Base-by-base conservation (phyloP, 2,888 invertebrate species). In the Lasioglossum oenotherae region DNA sequence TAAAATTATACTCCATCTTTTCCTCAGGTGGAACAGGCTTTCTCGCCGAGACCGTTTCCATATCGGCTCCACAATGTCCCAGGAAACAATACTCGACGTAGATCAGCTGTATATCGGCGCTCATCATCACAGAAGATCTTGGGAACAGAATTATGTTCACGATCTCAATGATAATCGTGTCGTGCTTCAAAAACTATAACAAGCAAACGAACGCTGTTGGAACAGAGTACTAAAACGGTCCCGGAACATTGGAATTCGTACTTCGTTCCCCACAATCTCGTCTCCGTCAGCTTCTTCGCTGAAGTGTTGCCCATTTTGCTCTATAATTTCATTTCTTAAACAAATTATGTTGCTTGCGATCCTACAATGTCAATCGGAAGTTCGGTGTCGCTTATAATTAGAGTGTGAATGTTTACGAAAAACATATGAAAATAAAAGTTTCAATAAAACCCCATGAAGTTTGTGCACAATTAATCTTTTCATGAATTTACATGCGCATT, bases 11-110 rank as follows among this genome's bases (percentile, higher is more conserved):
- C n/a, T 78, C 79, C 69, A 93, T 81, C 77, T 88, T 83, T 31
- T 83, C 77, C 5, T 83, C 81, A 6, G 81, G 44, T 31, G 74
- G 74, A 44, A 72, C 77, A 16, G 92, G 89, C 16, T 94, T 90
- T 10, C 44, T 74, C 6, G 89, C 38, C 3, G 94, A 94, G 35
- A 88, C 53, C 0, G 94, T 94, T 86, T 94, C 94, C 90, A 94
- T 91, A 41, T 93, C 92, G 5, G 83, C 89, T 5, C 94, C 94
- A 5, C 78, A 83, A 80, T 93, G 84, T 19, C 93, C 93, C 81
- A 94, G 90, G 81, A 94, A 94, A 6, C 92, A 90, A 81, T 93
- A 94, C 78, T 94, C 94, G 5, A 94, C 83, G 80, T 93, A 94
- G 46, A 94, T 87, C 74, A 92, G 84, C 57, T 89, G 89, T 53